Evolutionary conservation across 2,888 invertebrate genomes (phyloP), one percentile per base, ranked within the genome.

Genomic region (Rhingia campestris): DNA sequence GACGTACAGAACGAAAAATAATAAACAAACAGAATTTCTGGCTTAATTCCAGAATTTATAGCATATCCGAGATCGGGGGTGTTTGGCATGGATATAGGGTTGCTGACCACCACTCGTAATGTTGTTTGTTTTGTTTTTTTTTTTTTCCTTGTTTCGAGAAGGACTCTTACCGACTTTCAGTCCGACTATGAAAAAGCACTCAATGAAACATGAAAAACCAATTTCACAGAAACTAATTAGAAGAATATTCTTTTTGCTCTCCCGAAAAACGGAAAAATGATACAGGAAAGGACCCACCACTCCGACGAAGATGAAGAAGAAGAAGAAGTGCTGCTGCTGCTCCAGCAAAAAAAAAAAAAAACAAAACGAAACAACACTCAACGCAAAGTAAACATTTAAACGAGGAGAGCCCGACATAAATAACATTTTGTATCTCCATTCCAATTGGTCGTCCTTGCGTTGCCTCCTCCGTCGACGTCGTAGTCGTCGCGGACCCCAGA

Each of bases 221-320:
- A 80, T 84, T 80, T 66, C 70, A 79, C 69, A 70, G 72, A 84
- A 84, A 79, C 84, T 84, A 84, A 84, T 84, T 84, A 84, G 69
- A 79, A 70, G 70, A 74, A 74, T 70, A 74, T 82, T 73, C 58
- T 63, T 69, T 64, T 45, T 41, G 5, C n/a, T 4, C 2, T 4
- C 1, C 10, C 4, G 22, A 22, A 67, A 45, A 39, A 64, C 22
- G 22, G 22, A 63, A 51, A 75, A 66, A 49, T 69, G 14, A 64
- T 73, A 12, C 39, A 47, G 37, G 66, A 49, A 59, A 63, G 59
- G 54, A 22, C 37, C 61, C 10, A 63, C 33, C 7, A 66, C 14
- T 10, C 32, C n/a, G 0, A 53, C 5, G 12, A 53, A 51, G 22
- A 14, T 4, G 14, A 10, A 41, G 41, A 33, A 49, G 37, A 41